Evolutionary conservation across 2,797 vertebrate species (phyloP).

Genomic region (Microctenopoma steveboyesi): DNA sequence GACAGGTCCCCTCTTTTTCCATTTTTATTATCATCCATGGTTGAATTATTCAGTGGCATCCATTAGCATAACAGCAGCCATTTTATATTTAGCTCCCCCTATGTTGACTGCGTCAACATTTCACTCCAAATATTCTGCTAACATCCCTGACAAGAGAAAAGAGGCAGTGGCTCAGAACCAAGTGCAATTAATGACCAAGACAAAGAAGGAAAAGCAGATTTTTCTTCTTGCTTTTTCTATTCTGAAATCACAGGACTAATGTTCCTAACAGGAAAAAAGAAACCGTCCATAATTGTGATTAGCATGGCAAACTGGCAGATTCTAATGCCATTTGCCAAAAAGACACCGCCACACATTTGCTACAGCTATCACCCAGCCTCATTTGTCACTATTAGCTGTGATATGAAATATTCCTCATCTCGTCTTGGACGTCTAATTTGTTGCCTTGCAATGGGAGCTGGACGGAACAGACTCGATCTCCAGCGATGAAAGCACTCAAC

Average conservation of each 20-base stretch:
- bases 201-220: conserved; percentile 48
- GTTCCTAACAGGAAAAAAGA: conserved; percentile 39
- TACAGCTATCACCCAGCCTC: conserved; percentile 56
- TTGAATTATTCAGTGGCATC: conserved; percentile 89
- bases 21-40: conserved; percentile 85
- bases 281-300: conserved; percentile 67
- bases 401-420: conserved; percentile 78
- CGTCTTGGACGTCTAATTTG: conserved; percentile 78
- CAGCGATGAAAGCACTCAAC: conserved; percentile 68
- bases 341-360: conserved; percentile 65
- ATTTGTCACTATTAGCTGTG: conserved; percentile 81
- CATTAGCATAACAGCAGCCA: conserved; percentile 85
- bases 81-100: conserved; percentile 88
- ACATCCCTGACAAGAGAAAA: conserved; percentile 74
- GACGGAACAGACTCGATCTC: conserved; percentile 51
- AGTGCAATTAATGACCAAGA: conserved; percentile 81
- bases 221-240: conserved; percentile 45
- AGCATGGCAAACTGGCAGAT: conserved; percentile 53
- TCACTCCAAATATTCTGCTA: conserved; percentile 79
- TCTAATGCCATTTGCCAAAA: conserved; percentile 64
- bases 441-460: conserved; percentile 67
- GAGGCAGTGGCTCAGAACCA: conserved; percentile 75
- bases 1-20: conserved; percentile 77
- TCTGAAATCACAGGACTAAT: conserved; percentile 67
- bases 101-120: conserved; percentile 81